Evolutionary conservation across 2,113 vertebrate species (phyloP).

Genomic region (Trochalopteron elliotii): DNA sequence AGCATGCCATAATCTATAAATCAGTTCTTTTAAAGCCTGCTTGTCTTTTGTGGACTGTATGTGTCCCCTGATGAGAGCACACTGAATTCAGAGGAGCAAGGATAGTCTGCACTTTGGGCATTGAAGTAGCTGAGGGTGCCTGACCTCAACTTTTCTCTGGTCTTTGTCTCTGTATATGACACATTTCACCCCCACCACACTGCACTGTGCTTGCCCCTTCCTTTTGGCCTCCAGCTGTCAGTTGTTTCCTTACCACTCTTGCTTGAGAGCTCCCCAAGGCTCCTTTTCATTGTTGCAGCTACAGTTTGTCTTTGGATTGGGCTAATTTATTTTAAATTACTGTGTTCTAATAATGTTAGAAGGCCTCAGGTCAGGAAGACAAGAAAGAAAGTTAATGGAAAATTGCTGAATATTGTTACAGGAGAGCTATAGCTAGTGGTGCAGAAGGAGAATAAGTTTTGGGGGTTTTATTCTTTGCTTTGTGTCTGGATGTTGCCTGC

Average conservation of each 20-base stretch:
- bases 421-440: not conserved
- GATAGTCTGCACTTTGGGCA: not conserved
- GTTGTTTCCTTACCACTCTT: not conserved
- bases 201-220: not conserved
- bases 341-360: not conserved
- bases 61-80: not conserved
- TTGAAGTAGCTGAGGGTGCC: not conserved
- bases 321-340: slow-evolving; percentile 29
- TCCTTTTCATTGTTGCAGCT: not conserved
- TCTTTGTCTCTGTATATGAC: not conserved
- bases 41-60: not conserved
- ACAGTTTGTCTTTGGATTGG: not conserved
- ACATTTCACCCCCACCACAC: not conserved
- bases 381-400: slow-evolving; percentile 7
- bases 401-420: not conserved
- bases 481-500: not conserved
- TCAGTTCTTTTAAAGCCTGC: not conserved
- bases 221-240: not conserved
- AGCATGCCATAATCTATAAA: not conserved
- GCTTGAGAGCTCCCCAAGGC: not conserved
- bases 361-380: slow-evolving; percentile 15
- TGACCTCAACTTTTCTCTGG: not conserved
- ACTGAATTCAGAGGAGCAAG: not conserved
- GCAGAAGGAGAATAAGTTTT: not conserved
- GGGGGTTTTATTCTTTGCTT: not conserved